Percentiles rank a stretch among this genome's conserved stretches.
phyloP scores from a whole-genome alignment of 1,140 invertebrate genomes.

The Nymphalis io region DNA sequence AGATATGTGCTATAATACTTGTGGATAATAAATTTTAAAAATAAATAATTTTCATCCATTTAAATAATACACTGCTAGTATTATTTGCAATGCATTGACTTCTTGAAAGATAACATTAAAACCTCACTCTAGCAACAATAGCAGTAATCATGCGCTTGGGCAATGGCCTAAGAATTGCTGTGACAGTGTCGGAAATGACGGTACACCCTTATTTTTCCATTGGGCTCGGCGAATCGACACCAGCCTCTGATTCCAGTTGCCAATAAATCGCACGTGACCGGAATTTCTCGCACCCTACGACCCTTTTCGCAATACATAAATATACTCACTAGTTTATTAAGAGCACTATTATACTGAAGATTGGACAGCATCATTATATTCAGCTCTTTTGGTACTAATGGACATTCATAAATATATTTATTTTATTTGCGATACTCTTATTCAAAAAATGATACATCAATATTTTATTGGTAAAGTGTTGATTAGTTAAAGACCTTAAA shows the following conservation, averaged over 20 bases:
- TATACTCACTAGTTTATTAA: constrained; percentile 20
- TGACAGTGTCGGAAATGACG: constrained; percentile 1
- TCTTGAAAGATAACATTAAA: not conserved
- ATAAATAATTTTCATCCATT: not conserved
- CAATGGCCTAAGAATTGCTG: constrained; percentile 3
- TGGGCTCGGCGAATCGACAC: constrained; percentile 22
- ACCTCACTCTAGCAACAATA: not conserved
- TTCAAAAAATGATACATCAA: too few species aligned
- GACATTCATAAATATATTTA: not conserved
- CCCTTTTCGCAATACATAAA: constrained; percentile 20
- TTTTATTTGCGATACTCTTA: too few species aligned
- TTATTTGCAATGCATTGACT: too few species aligned
- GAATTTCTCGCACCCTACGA: constrained; percentile 18
- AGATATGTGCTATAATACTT: too few species aligned
- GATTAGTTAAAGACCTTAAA: too few species aligned
- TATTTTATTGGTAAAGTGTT: too few species aligned
- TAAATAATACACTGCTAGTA: not conserved
- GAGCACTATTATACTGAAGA: constrained; percentile 8
- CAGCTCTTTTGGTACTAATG: not conserved
- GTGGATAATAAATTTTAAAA: too few species aligned
- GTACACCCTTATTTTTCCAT: constrained; percentile 16
- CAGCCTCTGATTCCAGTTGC: constrained; percentile 33
- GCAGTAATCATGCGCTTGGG: constrained; percentile 23
- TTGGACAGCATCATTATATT: constrained; percentile 8
- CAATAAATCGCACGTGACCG: constrained; percentile 37